Evolutionary conservation across 2,113 vertebrate genomes (phyloP).

Genomic region (Antechinus flavipes): DNA sequence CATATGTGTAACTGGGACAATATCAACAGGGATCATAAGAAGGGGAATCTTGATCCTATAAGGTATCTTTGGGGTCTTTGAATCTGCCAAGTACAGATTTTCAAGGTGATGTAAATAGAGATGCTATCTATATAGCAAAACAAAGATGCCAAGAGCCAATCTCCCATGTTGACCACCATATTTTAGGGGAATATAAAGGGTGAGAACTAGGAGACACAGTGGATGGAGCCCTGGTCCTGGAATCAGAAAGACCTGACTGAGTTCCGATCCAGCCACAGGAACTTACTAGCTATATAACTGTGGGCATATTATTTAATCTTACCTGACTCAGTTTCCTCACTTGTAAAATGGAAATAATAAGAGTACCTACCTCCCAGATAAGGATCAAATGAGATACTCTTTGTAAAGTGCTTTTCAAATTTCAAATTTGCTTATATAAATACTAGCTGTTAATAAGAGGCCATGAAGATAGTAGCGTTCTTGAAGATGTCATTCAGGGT

Average conservation of each 20-base stretch:
- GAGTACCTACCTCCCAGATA: background rate
- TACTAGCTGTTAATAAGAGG: background rate
- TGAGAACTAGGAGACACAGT: fast-evolving
- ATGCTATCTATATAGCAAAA: no score
- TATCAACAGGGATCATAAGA: no score
- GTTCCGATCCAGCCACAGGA: no score
- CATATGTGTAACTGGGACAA: no score
- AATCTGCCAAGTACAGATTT: no score
- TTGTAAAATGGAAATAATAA: background rate
- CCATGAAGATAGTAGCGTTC: background rate
- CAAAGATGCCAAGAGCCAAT: background rate
- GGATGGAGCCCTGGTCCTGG: background rate
- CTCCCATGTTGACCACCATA: fast-evolving
- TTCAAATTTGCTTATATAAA: no score
- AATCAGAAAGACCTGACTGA: no score
- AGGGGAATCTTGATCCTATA: no score
- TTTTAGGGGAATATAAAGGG: fast-evolving
- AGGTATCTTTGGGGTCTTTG: no score
- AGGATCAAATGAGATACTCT: background rate
- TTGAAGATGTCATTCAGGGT: background rate
- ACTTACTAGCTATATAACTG: background rate
- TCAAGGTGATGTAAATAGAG: no score
- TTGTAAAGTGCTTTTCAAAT: background rate
- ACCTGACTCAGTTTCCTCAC: background rate
- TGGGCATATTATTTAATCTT: background rate